Conservation (phyloP, 1,140 invertebrate genomes). For the Sweltsa coloradensis region DNA sequence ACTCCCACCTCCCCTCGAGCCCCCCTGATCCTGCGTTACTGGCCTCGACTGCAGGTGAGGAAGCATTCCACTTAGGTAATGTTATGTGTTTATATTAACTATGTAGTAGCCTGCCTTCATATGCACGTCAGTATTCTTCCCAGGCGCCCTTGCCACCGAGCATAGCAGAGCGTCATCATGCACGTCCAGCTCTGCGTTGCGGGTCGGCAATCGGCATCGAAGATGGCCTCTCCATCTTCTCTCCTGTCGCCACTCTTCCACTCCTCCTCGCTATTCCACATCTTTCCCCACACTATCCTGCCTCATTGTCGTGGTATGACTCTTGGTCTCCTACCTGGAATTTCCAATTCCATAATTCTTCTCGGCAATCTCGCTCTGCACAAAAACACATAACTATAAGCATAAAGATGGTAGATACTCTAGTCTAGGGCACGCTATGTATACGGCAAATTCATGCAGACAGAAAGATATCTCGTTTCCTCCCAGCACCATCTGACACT, state of each 20-base stretch:
- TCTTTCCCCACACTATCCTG: no score
- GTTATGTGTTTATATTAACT: conserved; percentile 11
- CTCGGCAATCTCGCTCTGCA: no score
- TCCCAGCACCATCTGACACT: conserved; percentile 25
- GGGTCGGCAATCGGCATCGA: conserved; percentile 29
- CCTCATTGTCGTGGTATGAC: no score
- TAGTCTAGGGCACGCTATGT: conserved; percentile 15
- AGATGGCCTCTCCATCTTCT: conserved; percentile 26
- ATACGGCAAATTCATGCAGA: neutral
- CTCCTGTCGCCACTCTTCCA: no score
- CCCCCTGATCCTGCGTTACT: conserved; percentile 9
- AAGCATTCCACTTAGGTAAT: conserved; percentile 7
- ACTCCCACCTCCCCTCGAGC: no score
- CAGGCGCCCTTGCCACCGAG: neutral
- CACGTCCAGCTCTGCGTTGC: conserved; percentile 20
- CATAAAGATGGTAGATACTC: conserved; percentile 28
- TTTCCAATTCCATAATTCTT: no score
- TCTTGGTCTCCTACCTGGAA: no score
- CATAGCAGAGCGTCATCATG: neutral
- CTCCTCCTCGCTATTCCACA: no score
- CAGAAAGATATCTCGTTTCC: conserved; percentile 23
- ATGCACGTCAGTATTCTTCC: neutral
- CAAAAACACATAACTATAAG: no score
- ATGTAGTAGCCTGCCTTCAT: conserved; percentile 2
- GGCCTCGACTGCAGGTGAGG: conserved; percentile 1